Percentiles rank a stretch among this genome's conserved stretches.
Evolutionary conservation across 2,888 invertebrate species (phyloP).

Genomic region (Pristionchus mayeri): DNA sequence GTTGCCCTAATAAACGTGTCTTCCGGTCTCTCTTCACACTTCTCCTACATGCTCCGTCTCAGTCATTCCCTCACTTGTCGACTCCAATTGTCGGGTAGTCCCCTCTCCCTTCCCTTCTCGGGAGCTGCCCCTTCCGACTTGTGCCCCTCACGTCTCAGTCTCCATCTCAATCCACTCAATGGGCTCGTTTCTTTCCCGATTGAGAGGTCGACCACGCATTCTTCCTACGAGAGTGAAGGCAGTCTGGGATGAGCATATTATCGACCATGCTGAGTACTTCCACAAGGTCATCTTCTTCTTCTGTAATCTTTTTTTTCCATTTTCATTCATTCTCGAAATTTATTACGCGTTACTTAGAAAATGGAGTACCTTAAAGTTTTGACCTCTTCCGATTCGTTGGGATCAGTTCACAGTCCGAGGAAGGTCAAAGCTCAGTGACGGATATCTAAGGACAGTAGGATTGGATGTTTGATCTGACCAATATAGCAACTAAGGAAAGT

Average conservation of each 20-base stretch:
- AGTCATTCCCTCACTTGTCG: conserved; percentile 33
- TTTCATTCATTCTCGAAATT: too few species aligned
- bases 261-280: conserved; percentile 45
- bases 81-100: conserved; percentile 2
- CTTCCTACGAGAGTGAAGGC: conserved; percentile 46
- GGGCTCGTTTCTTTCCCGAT: conserved; percentile 50
- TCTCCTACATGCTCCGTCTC: background rate
- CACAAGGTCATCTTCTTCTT: conserved; percentile 42
- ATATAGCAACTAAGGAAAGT: too few species aligned
- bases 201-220: conserved; percentile 51
- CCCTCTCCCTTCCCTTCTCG: conserved; percentile 37
- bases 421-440: too few species aligned
- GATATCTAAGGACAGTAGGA: too few species aligned
- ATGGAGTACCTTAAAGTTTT: background rate
- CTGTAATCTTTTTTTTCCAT: background rate
- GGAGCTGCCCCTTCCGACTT: background rate
- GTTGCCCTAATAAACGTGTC: conserved; percentile 5
- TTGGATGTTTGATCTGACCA: too few species aligned
- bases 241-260: conserved; percentile 51
- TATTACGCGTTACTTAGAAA: too few species aligned
- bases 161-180: conserved; percentile 34
- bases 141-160: background rate
- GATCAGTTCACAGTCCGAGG: too few species aligned
- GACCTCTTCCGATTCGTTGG: background rate
- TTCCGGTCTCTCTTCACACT: background rate